These are phyloP conservation scores for Lordiphosa stackelbergi DNA, from an alignment of 1,140 invertebrate genomes.

Conservation along the genomic window DNA sequence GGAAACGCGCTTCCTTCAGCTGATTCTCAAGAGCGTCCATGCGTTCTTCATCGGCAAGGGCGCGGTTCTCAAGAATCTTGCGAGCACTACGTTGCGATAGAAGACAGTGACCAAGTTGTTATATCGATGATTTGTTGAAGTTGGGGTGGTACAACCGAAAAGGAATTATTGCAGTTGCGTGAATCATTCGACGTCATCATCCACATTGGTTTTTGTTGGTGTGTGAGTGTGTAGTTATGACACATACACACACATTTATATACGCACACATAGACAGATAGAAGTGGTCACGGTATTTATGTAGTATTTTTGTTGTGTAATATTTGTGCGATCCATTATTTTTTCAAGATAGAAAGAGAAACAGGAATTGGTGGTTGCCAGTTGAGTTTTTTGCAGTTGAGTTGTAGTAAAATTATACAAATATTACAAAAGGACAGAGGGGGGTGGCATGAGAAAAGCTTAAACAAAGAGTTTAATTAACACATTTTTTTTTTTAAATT, in stretches of 20 bases:
- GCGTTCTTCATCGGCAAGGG: slow-evolving; percentile 99
- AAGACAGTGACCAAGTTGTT: slow-evolving; percentile 76
- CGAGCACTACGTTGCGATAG: slow-evolving; percentile 86
- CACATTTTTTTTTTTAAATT: too few species aligned
- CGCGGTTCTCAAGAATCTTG: slow-evolving; percentile 99
- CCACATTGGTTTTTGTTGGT: slow-evolving; percentile 45
- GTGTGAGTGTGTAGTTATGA: slow-evolving; percentile 55
- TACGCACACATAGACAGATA: slow-evolving; percentile 32
- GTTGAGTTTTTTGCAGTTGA: slow-evolving; percentile 56
- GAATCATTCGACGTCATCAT: slow-evolving; percentile 74
- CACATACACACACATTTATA: slow-evolving; percentile 46
- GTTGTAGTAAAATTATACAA: slow-evolving; percentile 30
- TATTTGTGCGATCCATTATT: slow-evolving; percentile 9
- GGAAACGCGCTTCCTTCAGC: slow-evolving; percentile 99
- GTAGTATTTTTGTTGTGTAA: slow-evolving; percentile 18
- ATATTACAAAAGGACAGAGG: slow-evolving; percentile 23
- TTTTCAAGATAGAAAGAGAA: slow-evolving; percentile 56
- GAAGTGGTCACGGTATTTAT: slow-evolving; percentile 28
- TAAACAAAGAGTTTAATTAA: not conserved
- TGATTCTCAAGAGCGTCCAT: slow-evolving; percentile 99
- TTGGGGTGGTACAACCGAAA: slow-evolving; percentile 65
- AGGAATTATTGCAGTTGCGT: slow-evolving; percentile 18
- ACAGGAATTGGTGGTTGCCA: slow-evolving; percentile 65
- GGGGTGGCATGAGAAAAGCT: not conserved
- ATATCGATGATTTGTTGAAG: slow-evolving; percentile 59